Conservation (phyloP, 2,797 vertebrate genomes). For the Leuciscus waleckii region DNA sequence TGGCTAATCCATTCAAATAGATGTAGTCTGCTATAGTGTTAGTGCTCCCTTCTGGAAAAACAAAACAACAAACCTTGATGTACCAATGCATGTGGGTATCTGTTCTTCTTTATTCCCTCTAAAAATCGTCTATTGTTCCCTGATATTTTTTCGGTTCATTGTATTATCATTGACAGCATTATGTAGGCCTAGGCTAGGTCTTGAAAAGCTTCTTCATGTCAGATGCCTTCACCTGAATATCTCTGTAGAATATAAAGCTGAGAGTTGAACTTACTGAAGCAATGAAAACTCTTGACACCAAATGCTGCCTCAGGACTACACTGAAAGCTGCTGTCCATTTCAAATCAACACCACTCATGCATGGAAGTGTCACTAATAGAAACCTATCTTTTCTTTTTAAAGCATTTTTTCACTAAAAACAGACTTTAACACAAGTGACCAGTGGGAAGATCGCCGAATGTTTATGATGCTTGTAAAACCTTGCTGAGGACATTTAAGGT, state of each 20-base stretch:
- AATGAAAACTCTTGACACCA: constrained; percentile 56
- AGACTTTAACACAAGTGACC: constrained; percentile 36
- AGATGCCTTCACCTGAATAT: constrained; percentile 22
- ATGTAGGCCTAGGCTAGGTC: constrained; percentile 8
- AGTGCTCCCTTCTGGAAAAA: constrained; percentile 35
- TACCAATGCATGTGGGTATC: constrained; percentile 55
- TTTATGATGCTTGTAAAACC: constrained; percentile 41
- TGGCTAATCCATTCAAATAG: constrained; percentile 54
- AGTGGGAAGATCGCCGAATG: constrained; percentile 25
- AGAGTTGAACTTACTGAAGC: constrained; percentile 33
- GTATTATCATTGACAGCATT: constrained; percentile 9
- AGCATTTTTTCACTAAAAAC: not conserved
- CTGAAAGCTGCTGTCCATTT: constrained; percentile 58
- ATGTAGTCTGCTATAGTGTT: constrained; percentile 44
- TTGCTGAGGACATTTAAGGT: constrained; percentile 26
- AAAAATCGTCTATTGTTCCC: not conserved
- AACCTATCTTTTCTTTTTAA: not conserved
- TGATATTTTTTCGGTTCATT: not conserved
- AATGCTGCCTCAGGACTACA: constrained; percentile 66
- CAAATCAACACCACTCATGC: constrained; percentile 50
- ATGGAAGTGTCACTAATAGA: constrained; percentile 35
- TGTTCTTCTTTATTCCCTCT: constrained; percentile 13
- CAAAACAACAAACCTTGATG: constrained; percentile 15
- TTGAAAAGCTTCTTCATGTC: constrained; percentile 4
- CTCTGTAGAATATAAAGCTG: constrained; percentile 11